Percentiles rank a stretch among this genome's conserved stretches.
These are phyloP conservation scores for Epistrophe eligans DNA, from an alignment of 2,888 invertebrate species.

Conservation along the genomic window DNA sequence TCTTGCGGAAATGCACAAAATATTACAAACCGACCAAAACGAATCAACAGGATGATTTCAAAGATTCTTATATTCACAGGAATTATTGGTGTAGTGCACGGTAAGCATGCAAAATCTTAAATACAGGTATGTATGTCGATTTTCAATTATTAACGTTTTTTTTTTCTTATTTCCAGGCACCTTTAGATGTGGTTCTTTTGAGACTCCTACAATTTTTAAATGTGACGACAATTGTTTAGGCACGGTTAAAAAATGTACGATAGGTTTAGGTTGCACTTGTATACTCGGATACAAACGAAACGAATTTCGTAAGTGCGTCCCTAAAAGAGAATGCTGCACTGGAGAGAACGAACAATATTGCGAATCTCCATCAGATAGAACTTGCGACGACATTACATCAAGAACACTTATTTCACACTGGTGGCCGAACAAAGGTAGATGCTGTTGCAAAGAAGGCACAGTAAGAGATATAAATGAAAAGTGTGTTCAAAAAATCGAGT, in stretches of 20 bases:
- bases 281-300: background rate
- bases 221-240: slow-evolving; percentile 6
- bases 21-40: background rate
- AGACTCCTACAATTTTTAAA: background rate
- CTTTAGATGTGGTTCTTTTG: background rate
- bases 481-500: background rate
- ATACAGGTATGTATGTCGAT: no score
- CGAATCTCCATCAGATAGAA: background rate
- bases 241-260: background rate
- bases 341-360: background rate
- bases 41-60: slow-evolving; percentile 14
- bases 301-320: background rate
- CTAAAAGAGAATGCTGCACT: background rate
- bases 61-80: background rate
- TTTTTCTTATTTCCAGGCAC: background rate
- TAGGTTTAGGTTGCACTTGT: background rate
- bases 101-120: background rate
- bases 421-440: background rate
- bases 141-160: background rate
- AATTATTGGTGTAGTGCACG: background rate
- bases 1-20: background rate
- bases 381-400: background rate
- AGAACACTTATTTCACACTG: background rate
- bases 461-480: background rate
- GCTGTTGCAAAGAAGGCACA: background rate